Base-by-base conservation (phyloP, 1,140 invertebrate species). In the Pachyrhynchus sulphureomaculatus region DNA sequence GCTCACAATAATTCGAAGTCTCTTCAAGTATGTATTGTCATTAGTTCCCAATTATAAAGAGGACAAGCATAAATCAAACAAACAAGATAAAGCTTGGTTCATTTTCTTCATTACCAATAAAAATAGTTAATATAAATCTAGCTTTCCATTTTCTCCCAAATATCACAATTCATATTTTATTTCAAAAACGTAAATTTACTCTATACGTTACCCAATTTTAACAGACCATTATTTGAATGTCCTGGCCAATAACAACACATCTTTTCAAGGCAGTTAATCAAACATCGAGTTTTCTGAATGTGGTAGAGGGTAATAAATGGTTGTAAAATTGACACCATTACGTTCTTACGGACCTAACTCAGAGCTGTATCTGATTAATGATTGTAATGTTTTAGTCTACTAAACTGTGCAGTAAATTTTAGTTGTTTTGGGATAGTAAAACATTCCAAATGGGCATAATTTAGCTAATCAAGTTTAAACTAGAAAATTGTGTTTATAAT, bases 321-420 rank as follows among this genome's bases (percentile, higher is more conserved):
- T 49, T 42, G 56, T 39, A 59, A 59, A 48, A 59, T 59, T 59
- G 56, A 59, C 56, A 59, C 56, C 45, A 51, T 59, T 51, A 57
- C 56, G 47, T 51, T 45, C 42, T 56, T 56, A 56, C 13, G 24
- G 26, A 44, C 20, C 54, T 10, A 12, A 42, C 29, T 56, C 41
- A 17, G 32, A 18, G 39, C 29, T 45, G 24, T 17, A 56, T 20
- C 54, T 56, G 54, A 56, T 56, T 56, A 56, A 56, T 56, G 54
- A 36, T 56, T 26, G 42, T 45, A 56, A 56, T 56, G 54, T 36
- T 47, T 56, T 56, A 56, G 21, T 45, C 54, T 44, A 56, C 23
- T 26, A 56, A 56, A 47, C 54, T 56, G 41, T 21, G 54, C 54
- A 56, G 54, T 56, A 56, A 56, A 56, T 56, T 56, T 47, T 56